Percentiles rank a stretch among this genome's conserved stretches.
Conservation (phyloP, 2,113 vertebrate species). For the Myanophis thanlyinensis region DNA sequence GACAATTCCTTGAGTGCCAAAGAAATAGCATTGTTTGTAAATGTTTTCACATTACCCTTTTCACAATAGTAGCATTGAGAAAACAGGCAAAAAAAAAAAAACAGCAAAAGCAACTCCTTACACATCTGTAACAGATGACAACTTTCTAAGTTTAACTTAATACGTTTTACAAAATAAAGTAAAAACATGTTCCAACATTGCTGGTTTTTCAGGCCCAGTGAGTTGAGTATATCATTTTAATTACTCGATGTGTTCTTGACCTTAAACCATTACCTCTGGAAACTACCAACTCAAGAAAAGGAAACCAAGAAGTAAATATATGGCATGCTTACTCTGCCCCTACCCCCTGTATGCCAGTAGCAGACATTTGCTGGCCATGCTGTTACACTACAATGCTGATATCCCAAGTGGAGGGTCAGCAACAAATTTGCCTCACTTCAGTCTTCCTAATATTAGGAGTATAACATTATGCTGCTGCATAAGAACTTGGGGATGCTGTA, state of each 20-base stretch:
- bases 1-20: constrained; percentile 49
- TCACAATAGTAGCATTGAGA: constrained; percentile 65
- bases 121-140: constrained; percentile 59
- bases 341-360: too few relatives aligned
- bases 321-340: not conserved
- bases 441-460: not conserved
- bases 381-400: not conserved
- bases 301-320: constrained; percentile 68
- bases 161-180: constrained; percentile 29
- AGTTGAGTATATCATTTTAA: constrained; percentile 55
- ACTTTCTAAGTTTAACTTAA: constrained; percentile 12
- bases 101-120: constrained; percentile 56
- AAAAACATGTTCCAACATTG: constrained; percentile 46
- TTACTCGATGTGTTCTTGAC: constrained; percentile 71
- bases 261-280: constrained; percentile 70
- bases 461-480: not conserved
- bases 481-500: too few relatives aligned
- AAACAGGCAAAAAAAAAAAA: constrained; percentile 20
- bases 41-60: constrained; percentile 71
- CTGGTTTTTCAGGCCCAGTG: constrained; percentile 42
- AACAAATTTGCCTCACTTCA: not conserved
- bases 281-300: constrained; percentile 65
- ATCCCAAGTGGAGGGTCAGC: not conserved
- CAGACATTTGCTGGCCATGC: not conserved
- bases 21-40: constrained; percentile 53